Percentiles rank a stretch among this genome's conserved stretches.
Evolutionary conservation across 2,888 invertebrate species (phyloP).

Genomic region (Troides helena): DNA sequence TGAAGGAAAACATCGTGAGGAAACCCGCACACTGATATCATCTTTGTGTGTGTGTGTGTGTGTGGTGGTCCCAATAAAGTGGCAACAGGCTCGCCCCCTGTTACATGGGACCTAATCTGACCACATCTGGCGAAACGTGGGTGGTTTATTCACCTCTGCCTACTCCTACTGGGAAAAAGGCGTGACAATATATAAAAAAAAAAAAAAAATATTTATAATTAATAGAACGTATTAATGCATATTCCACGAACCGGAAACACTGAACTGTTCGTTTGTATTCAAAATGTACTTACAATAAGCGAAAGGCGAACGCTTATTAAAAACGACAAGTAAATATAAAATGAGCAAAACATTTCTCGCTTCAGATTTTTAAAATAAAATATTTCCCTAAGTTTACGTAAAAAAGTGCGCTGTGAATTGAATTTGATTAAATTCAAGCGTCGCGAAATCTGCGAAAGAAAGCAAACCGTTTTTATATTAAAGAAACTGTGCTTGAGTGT

Average conservation of each 20-base stretch:
- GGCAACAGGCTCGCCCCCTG: no score
- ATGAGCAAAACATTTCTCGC: constrained; percentile 23
- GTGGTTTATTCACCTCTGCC: no score
- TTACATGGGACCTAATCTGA: no score
- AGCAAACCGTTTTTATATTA: background rate
- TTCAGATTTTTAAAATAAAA: constrained; percentile 17
- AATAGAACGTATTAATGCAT: background rate
- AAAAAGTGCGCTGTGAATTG: constrained; percentile 20
- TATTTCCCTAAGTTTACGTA: constrained; percentile 22
- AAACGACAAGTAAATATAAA: constrained; percentile 16
- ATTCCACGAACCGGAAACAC: background rate
- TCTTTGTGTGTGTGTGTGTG: no score
- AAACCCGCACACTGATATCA: no score
- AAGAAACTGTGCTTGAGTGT: background rate
- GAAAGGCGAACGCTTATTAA: constrained; percentile 20
- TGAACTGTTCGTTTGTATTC: background rate
- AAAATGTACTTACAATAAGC: constrained; percentile 7
- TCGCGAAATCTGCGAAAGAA: constrained; percentile 13
- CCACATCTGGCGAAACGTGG: no score
- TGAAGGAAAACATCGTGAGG: no score
- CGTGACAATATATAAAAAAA: no score
- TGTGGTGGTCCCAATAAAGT: no score
- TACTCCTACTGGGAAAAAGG: no score
- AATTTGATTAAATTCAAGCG: constrained; percentile 25
- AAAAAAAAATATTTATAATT: no score